phyloP scores from a whole-genome alignment of 2,888 invertebrate genomes.

The Pilophorus perplexus region DNA sequence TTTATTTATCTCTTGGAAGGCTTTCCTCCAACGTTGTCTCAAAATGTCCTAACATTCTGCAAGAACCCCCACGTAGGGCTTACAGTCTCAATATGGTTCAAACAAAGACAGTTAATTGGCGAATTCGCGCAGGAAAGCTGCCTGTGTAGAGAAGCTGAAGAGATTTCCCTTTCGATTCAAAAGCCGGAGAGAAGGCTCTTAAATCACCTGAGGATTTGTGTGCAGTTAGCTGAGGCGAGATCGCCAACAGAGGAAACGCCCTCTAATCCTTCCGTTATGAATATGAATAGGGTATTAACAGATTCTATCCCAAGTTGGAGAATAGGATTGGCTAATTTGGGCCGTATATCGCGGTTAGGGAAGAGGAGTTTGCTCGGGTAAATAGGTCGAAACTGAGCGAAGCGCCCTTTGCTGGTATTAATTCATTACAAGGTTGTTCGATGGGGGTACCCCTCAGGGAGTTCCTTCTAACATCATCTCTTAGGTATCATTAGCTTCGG shows the following conservation, averaged over 20 bases:
- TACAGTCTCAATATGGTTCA: neutral
- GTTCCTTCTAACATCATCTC: conserved; percentile 8
- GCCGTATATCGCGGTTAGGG: conserved; percentile 40
- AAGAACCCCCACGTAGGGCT: too few relatives aligned
- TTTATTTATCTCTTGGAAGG: too few relatives aligned
- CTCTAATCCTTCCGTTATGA: conserved; percentile 37
- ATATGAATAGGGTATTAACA: conserved; percentile 41
- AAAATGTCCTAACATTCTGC: too few relatives aligned
- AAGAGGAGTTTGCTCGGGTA: conserved; percentile 27
- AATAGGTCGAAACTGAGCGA: conserved; percentile 32
- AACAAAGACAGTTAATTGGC: conserved; percentile 5
- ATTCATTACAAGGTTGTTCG: conserved; percentile 27
- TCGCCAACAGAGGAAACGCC: conserved; percentile 20
- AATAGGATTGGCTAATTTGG: conserved; percentile 40
- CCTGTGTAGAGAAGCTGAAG: neutral
- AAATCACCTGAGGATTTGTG: conserved; percentile 39
- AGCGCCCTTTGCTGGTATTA: conserved; percentile 26
- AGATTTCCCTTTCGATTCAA: conserved; percentile 10
- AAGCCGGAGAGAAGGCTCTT: conserved; percentile 9
- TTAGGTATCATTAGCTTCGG: conserved; percentile 29
- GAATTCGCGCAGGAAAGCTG: neutral
- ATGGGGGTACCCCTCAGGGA: conserved; percentile 4
- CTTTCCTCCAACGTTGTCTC: too few relatives aligned
- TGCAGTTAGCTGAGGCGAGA: conserved; percentile 29
- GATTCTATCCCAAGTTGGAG: conserved; percentile 37